Percentiles rank a stretch among this genome's conserved stretches.
Evolutionary conservation across 2,888 invertebrate genomes (phyloP).

Genomic region (Rambutsinella grinnellia): DNA sequence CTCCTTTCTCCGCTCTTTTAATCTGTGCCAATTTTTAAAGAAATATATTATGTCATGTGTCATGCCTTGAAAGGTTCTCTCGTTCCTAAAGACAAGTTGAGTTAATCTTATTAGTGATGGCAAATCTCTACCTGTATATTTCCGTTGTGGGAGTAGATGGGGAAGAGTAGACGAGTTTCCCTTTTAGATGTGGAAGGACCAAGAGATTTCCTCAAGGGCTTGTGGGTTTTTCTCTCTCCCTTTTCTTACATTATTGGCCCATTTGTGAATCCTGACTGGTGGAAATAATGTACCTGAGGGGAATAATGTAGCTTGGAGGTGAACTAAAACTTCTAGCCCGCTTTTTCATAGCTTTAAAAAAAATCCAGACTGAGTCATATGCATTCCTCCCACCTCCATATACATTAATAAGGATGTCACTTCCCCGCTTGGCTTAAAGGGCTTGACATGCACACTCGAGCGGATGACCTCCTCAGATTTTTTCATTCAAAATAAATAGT

Average conservation of each 20-base stretch:
- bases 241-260: slow-evolving; percentile 43
- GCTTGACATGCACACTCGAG: slow-evolving; percentile 43
- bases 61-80: no score
- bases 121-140: slow-evolving; percentile 10
- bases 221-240: slow-evolving; percentile 39
- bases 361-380: no score
- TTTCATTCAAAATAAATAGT: slow-evolving; percentile 40
- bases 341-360: no score
- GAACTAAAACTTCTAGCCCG: no score
- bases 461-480: slow-evolving; percentile 42
- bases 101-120: slow-evolving; percentile 43
- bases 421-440: slow-evolving; percentile 21
- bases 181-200: no score
- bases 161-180: slow-evolving; percentile 22
- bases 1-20: background rate
- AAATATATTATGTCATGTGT: no score
- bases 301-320: slow-evolving; percentile 41
- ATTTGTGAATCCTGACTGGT: slow-evolving; percentile 50
- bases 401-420: slow-evolving; percentile 26
- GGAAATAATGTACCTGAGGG: slow-evolving; percentile 44
- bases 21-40: no score
- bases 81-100: background rate
- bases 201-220: slow-evolving; percentile 44
- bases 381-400: no score
- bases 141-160: slow-evolving; percentile 9